A percentile compares a stretch with the other conserved stretches of the same genome.
phyloP scores from a whole-genome alignment of 2,888 invertebrate genomes.

The Colletes collaris region DNA sequence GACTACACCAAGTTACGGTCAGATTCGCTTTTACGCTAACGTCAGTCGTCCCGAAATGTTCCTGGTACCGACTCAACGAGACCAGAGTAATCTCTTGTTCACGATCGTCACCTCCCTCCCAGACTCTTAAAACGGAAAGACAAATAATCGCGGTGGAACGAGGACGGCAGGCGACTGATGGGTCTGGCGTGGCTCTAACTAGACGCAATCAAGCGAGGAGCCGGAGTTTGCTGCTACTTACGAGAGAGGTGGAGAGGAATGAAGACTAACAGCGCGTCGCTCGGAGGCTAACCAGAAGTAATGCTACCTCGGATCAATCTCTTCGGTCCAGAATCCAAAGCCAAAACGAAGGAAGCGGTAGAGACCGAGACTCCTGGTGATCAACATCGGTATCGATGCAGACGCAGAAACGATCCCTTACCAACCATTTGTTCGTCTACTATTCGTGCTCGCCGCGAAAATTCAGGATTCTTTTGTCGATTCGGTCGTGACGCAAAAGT shows the following conservation, averaged over 20 bases:
- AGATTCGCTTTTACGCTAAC: too few species aligned
- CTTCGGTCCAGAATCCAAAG: slow-evolving; percentile 73
- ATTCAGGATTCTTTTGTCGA: too few species aligned
- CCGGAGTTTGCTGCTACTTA: slow-evolving; percentile 75
- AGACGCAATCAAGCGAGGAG: slow-evolving; percentile 81
- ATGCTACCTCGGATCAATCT: slow-evolving; percentile 82
- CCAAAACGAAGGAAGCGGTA: slow-evolving; percentile 42
- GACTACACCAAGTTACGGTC: neutral
- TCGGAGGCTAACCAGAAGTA: slow-evolving; percentile 82
- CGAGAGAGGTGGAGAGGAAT: slow-evolving; percentile 75
- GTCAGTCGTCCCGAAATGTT: too few species aligned
- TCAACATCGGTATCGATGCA: slow-evolving; percentile 12
- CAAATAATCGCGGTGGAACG: slow-evolving; percentile 79
- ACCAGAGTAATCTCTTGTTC: slow-evolving; percentile 46
- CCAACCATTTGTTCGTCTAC: too few species aligned
- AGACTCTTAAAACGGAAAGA: slow-evolving; percentile 79
- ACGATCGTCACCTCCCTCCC: slow-evolving; percentile 48
- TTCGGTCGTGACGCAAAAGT: too few species aligned
- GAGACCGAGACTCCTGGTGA: slow-evolving; percentile 31
- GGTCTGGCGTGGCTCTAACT: slow-evolving; percentile 80
- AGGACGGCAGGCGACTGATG: slow-evolving; percentile 78
- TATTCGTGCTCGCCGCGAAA: too few species aligned
- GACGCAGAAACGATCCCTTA: neutral
- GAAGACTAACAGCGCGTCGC: slow-evolving; percentile 82
- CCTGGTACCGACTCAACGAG: slow-evolving; percentile 21